These are phyloP conservation scores for Drosophila dunni DNA, from an alignment of 1,140 invertebrate genomes.

Conservation along the genomic window DNA sequence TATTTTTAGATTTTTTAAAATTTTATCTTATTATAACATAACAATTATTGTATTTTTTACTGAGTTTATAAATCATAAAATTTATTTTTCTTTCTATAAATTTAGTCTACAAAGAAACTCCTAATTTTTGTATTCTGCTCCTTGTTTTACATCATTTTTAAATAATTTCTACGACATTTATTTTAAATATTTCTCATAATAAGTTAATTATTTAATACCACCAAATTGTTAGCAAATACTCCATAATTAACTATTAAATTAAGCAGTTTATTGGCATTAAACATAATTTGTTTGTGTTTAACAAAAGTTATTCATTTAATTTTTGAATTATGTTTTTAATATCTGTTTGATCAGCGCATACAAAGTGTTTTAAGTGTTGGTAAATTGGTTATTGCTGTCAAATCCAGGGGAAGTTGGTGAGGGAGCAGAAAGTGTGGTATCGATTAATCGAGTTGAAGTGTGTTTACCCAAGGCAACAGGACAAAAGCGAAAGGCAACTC, in stretches of 20 bases:
- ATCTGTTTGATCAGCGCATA: neutral
- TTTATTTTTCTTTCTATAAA: too few species aligned
- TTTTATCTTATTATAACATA: too few species aligned
- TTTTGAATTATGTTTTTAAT: neutral
- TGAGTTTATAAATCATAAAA: too few species aligned
- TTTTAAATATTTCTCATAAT: too few species aligned
- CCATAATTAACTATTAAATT: slow-evolving; percentile 1
- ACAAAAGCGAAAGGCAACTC: slow-evolving; percentile 26
- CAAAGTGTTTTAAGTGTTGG: slow-evolving; percentile 10
- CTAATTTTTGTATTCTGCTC: neutral
- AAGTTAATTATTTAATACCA: too few species aligned
- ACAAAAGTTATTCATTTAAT: slow-evolving; percentile 6
- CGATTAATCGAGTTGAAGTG: slow-evolving; percentile 3
- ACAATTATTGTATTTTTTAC: too few species aligned
- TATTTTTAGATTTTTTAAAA: too few species aligned
- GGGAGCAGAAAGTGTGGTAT: neutral
- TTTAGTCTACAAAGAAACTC: neutral
- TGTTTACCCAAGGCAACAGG: slow-evolving; percentile 1
- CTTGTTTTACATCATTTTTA: too few species aligned
- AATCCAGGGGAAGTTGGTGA: neutral
- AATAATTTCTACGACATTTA: too few species aligned
- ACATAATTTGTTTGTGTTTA: slow-evolving; percentile 11
- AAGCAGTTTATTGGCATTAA: neutral
- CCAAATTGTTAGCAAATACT: too few species aligned
- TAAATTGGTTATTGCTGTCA: slow-evolving; percentile 1